Base-by-base conservation (phyloP, 2,113 vertebrate genomes). In the Poicephalus meyeri region DNA sequence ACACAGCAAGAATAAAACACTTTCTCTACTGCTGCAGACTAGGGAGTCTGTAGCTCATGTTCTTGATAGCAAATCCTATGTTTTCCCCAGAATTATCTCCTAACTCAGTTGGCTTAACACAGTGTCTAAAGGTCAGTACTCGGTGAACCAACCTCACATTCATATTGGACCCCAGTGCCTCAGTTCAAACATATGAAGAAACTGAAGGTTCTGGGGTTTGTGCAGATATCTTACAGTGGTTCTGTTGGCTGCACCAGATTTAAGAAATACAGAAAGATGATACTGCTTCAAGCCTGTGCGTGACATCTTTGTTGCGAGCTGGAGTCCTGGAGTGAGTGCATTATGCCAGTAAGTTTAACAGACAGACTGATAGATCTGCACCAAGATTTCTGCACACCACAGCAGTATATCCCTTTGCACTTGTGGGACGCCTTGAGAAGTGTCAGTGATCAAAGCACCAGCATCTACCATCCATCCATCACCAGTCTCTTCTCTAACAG, bases 71-170 rank as follows among this genome's bases (percentile, higher is more conserved):
- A 90, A 80, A 73, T 66, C n/a, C 44, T 77, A 25, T 50, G 7
- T 72, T 52, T 80, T 49, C 29, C 42, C n/a, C 50, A 25, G 68
- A 44, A 31, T 6, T 9, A 26, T 37, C 46, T 77, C 60, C 58
- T 52, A 18, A 86, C 49, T 56, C 44, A 41, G 69, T 9, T 61
- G 53, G 72, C 55, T 73, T 14, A 35, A n/a, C 19, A 39, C 20
- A 17, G 6, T 61, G 23, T 39, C 68, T 46, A 7, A 41, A 61
- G 39, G n/a, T 52, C 68, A 42, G 26, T 28, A 26, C 33, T 64
- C 26, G 11, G 11, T 0, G 0, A 73, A 17, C 25, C 21, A 33
- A 8, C 28, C 39, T 55, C n/a, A 10, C 12, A 8, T 52, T 23
- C 21, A 7, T 5, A 7, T 4, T n/a, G 35, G 12, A 74, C 21